Evolutionary conservation across 2,888 invertebrate species (phyloP), one percentile per base, ranked within the genome.

Genomic region (Euzetes globulus): DNA sequence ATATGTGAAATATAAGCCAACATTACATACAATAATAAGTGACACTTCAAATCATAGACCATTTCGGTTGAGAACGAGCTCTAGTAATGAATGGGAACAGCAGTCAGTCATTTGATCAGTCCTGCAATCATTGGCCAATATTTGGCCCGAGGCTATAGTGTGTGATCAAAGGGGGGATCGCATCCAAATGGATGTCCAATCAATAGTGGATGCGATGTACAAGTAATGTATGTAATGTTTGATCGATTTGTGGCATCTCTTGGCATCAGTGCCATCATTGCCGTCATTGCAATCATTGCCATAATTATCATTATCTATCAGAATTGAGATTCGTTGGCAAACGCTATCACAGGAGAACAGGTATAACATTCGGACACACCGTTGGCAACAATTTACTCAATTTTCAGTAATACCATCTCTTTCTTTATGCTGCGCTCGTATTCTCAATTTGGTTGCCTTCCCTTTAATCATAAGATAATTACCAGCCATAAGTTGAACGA

Each of bases 381-480:
- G 68, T 68, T 68, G 68, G 68, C 68, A 22, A 45, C 68, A 68
- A 68, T 68, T 41, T 68, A 68, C 22, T 41, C 55, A 25, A 55
- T 55, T 55, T 55, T 55, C 25, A 55, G 22, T 6, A 19, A 22
- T 68, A 9, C 22, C 19, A 68, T 41, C 25, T 15, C 29, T 29
- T 22, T 27, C 25, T 25, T 13, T 58, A 58, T 58, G 58, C 58
- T 25, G 19, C 11, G 4, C 60, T 25, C 25, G 27, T 27, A 22
- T 11, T 33, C 27, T 9, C 29, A 33, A 50, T 33, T 63, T 29
- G 27, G 15, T 33, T 22, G n/a, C 19, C 55, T 41, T 29, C 68
- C 63, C 68, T 68, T 68, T 68, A 68, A 68, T 68, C 41, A 68
- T 68, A 29, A 45, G 68, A 68, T 68, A 68, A 68, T 68, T 68